Evolutionary conservation across 2,888 invertebrate species (phyloP).

Genomic region (Drosophila acutilabella): DNA sequence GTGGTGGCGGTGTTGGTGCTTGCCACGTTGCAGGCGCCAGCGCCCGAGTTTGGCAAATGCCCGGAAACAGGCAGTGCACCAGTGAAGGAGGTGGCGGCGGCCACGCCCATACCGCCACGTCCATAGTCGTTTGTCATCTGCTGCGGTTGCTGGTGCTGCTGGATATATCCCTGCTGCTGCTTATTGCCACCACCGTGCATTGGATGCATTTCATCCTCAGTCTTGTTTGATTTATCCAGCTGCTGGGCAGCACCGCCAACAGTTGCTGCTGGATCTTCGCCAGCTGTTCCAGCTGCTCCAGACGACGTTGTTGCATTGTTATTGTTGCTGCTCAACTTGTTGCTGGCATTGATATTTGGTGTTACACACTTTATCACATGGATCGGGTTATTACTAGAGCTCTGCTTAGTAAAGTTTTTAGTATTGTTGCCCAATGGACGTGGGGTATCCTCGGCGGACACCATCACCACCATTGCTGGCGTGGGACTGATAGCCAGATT

Average conservation of each 20-base stretch:
- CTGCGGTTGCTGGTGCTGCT: slow-evolving; percentile 30
- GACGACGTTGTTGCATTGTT: slow-evolving; percentile 39
- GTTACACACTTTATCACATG: slow-evolving; percentile 86
- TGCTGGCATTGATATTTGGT: slow-evolving; percentile 83
- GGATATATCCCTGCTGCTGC: slow-evolving; percentile 53
- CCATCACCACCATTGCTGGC: slow-evolving; percentile 75
- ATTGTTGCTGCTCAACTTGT: slow-evolving; percentile 62
- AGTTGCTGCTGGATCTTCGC: slow-evolving; percentile 47
- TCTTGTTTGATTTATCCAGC: slow-evolving; percentile 89
- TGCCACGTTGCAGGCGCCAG: slow-evolving; percentile 66
- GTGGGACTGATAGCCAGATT: slow-evolving; percentile 69
- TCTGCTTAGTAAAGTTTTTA: slow-evolving; percentile 81
- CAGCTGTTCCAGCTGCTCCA: slow-evolving; percentile 44
- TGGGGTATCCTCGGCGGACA: slow-evolving; percentile 83
- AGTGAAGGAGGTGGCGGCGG: background rate
- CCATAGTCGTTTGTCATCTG: slow-evolving; percentile 46
- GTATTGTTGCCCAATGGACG: slow-evolving; percentile 86
- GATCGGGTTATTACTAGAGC: slow-evolving; percentile 82
- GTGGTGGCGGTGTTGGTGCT: slow-evolving; percentile 68
- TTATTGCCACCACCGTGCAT: slow-evolving; percentile 57
- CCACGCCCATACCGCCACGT: slow-evolving; percentile 19
- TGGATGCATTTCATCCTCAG: slow-evolving; percentile 85
- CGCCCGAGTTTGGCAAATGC: slow-evolving; percentile 57
- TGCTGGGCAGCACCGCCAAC: slow-evolving; percentile 83
- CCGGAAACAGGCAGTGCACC: slow-evolving; percentile 24